phyloP scores from a whole-genome alignment of 2,888 invertebrate species.

The Drosophila koepferae region DNA sequence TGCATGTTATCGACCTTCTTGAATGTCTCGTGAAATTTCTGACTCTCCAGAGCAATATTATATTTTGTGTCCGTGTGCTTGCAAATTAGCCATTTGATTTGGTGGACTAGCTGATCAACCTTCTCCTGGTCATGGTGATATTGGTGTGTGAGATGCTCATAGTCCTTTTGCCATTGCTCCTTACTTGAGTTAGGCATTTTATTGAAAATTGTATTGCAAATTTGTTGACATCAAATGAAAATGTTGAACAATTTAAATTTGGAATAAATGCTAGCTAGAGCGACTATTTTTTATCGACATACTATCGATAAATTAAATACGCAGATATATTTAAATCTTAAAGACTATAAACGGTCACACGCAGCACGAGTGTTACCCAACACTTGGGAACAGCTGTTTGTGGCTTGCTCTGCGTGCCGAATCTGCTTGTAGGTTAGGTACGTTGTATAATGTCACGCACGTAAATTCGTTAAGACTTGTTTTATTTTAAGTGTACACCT shows the following conservation, averaged over 20 bases:
- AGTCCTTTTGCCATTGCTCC: conserved; percentile 20
- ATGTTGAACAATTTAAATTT: conserved; percentile 22
- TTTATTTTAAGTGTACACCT: conserved; percentile 9
- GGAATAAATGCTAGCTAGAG: neutral
- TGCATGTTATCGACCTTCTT: conserved; percentile 8
- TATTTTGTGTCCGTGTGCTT: conserved; percentile 6
- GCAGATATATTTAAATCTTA: no score
- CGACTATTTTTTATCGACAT: neutral
- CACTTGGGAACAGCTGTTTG: conserved; percentile 36
- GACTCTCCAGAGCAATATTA: conserved; percentile 10
- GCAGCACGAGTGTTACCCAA: conserved; percentile 9
- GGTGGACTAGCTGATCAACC: conserved; percentile 2
- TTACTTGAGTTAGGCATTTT: conserved; percentile 3
- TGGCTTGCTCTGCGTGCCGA: conserved; percentile 17
- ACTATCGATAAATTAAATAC: neutral
- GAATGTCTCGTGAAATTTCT: conserved; percentile 7
- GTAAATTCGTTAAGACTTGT: conserved; percentile 21
- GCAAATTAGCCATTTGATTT: conserved; percentile 12
- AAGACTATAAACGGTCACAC: conserved; percentile 11
- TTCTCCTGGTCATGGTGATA: conserved; percentile 14
- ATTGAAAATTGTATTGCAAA: conserved; percentile 12
- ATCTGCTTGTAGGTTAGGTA: conserved; percentile 69
- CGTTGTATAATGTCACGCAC: conserved; percentile 79
- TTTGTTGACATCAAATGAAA: neutral
- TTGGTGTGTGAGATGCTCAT: neutral